Base-by-base conservation (phyloP, 2,797 vertebrate genomes). In the Gymnothorax reevesii region DNA sequence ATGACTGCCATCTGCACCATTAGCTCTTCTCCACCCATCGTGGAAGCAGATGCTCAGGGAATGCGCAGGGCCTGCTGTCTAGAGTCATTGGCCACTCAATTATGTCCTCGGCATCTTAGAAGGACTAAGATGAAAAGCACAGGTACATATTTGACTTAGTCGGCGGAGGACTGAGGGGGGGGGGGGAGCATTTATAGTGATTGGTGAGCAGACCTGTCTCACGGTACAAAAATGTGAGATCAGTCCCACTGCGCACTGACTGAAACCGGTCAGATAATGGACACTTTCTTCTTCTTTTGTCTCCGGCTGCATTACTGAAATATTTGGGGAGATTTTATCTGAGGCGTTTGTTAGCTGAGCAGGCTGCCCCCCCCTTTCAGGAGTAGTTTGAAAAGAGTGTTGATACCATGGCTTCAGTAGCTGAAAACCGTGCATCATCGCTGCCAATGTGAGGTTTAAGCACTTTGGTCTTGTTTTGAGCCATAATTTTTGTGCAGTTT, bases 241-340 rank as follows among this genome's bases (percentile, higher is more conserved):
- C 90, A 90, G 90, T 85, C 90, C 90, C 27, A 89, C 83, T 55
- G 90, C 89, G 87, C 87, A 90, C 87, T 0, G 84, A 82, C 92
- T 89, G 88, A 90, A 87, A 89, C 87, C 54, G 86, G 80, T 89
- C 91, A 92, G 89, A 90, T 90, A 89, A 92, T 90, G 88, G 89
- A 91, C 92, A 89, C 88, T 90, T 85, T 62, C 85, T 80, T 82
- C 66, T 85, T 89, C 89, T 85, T 94, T 96, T 96, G 93, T 96
- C 92, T 90, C 69, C 2, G 82, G 90, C 92, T 94, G 91, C 95
- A 93, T 96, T 96, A 95, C 94, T 96, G 87, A 93, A 94, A 95
- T 97, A 94, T 95, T 95, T 94, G 88, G 90, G 82, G 91, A 96
- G 95, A 97, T 97, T 89, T 93, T 95, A 97, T 97, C 94, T 92